Conservation (phyloP, 2,888 invertebrate species). For the Neocrepidodera transversa region DNA sequence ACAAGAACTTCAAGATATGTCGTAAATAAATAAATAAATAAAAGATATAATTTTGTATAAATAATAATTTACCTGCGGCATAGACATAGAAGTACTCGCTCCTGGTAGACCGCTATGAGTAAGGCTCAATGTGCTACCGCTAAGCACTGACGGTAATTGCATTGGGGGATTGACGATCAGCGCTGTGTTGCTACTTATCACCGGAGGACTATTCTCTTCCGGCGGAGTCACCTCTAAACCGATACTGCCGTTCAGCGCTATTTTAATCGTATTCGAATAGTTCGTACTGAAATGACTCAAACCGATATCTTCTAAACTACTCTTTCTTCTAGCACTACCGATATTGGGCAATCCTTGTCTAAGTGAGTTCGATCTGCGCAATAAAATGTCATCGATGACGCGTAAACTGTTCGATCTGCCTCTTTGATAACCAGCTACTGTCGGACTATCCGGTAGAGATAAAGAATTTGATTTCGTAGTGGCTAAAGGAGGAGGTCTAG, state of each 20-base stretch:
- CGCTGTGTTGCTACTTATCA: slow-evolving; percentile 64
- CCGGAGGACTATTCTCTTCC: slow-evolving; percentile 65
- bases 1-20: too few species aligned
- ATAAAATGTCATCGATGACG: slow-evolving; percentile 83
- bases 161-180: slow-evolving; percentile 62
- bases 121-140: slow-evolving; percentile 55
- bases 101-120: slow-evolving; percentile 52
- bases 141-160: slow-evolving; percentile 35
- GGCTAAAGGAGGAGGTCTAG: slow-evolving; percentile 79
- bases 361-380: slow-evolving; percentile 83
- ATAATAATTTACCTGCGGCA: slow-evolving; percentile 33
- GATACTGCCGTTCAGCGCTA: slow-evolving; percentile 85
- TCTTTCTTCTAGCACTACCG: slow-evolving; percentile 72
- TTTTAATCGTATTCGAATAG: slow-evolving; percentile 81
- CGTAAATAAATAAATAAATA: too few species aligned
- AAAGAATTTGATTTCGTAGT: slow-evolving; percentile 88
- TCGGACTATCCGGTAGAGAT: slow-evolving; percentile 88
- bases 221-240: slow-evolving; percentile 75
- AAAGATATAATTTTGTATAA: too few species aligned
- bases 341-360: slow-evolving; percentile 79
- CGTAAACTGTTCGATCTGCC: slow-evolving; percentile 83
- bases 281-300: slow-evolving; percentile 79
- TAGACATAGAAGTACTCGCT: slow-evolving; percentile 48
- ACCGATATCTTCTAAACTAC: slow-evolving; percentile 86
- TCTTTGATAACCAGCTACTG: slow-evolving; percentile 78